phyloP scores from a whole-genome alignment of 2,113 vertebrate genomes.

The Salminus brasiliensis region DNA sequence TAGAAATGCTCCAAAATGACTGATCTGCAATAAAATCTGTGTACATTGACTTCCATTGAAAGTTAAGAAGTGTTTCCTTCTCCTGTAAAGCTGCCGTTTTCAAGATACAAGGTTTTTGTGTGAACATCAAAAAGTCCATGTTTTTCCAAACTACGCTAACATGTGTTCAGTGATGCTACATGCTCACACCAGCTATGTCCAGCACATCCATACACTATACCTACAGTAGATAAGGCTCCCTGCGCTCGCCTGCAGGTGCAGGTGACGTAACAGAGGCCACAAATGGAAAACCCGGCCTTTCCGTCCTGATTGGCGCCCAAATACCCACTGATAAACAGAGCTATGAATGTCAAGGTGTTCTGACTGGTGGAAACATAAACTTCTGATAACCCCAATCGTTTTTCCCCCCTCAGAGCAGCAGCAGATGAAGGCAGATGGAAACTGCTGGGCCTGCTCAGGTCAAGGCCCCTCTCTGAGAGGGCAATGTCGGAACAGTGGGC shows the following conservation, averaged over 20 bases:
- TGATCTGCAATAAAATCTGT: too few relatives aligned
- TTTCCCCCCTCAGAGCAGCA: constrained; percentile 55
- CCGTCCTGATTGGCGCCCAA: constrained; percentile 28
- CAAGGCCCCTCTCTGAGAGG: constrained; percentile 41
- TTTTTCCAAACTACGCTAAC: too few relatives aligned
- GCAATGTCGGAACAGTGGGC: constrained; percentile 6
- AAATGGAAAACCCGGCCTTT: constrained; percentile 36
- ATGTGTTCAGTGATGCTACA: not conserved
- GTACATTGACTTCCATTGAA: too few relatives aligned
- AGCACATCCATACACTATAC: not conserved
- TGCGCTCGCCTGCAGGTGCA: not conserved
- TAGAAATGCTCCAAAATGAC: too few relatives aligned
- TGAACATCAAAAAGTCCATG: too few relatives aligned
- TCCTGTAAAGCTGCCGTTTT: too few relatives aligned
- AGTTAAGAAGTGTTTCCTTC: too few relatives aligned
- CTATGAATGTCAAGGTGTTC: constrained; percentile 71
- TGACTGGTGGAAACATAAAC: constrained; percentile 64
- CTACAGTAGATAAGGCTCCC: not conserved
- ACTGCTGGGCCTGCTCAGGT: constrained; percentile 47
- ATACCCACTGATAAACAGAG: constrained; percentile 63
- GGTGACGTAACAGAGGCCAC: not conserved
- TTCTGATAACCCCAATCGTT: constrained; percentile 67
- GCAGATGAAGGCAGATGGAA: constrained; percentile 53
- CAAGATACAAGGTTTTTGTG: too few relatives aligned
- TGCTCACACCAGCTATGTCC: not conserved